phyloP scores from a whole-genome alignment of 2,113 vertebrate species.

The Indicator indicator region DNA sequence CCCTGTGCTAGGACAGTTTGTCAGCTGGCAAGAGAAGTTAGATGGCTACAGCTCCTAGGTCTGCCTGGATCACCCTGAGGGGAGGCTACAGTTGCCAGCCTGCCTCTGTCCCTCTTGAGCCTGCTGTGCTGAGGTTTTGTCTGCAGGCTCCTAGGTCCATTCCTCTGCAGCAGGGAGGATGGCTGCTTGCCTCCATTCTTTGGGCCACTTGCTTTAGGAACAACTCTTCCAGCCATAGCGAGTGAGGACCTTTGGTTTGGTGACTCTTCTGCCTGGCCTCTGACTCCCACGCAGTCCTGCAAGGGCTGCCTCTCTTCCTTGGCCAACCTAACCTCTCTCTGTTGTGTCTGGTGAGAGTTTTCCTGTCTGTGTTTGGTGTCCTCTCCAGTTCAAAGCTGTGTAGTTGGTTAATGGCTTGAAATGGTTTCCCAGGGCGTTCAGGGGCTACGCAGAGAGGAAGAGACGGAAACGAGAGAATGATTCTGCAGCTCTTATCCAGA shows the following conservation, averaged over 20 bases:
- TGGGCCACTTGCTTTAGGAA: not conserved
- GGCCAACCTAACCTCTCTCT: not conserved
- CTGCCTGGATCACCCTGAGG: not conserved
- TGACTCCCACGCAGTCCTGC: not conserved
- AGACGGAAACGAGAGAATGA: conserved; percentile 93
- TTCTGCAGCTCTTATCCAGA: conserved; percentile 90
- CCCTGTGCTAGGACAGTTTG: not conserved
- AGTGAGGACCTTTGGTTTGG: not conserved
- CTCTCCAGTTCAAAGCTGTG: conserved; percentile 43
- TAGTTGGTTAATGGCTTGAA: conserved; percentile 75
- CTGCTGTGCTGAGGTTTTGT: not conserved
- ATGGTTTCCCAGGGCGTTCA: conserved; percentile 94
- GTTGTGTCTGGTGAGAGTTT: conserved; percentile 6
- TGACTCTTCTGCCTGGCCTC: not conserved
- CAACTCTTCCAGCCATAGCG: not conserved
- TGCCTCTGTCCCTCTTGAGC: not conserved
- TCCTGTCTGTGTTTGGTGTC: conserved; percentile 35
- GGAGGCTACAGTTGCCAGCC: not conserved
- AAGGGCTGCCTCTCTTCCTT: not conserved
- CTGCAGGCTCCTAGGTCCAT: not conserved
- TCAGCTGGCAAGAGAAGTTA: conserved; percentile 6
- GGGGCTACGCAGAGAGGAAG: conserved; percentile 96
- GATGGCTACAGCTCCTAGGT: not conserved
- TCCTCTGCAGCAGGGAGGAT: not conserved
- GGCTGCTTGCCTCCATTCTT: not conserved